Evolutionary conservation across 1,140 invertebrate genomes (phyloP).

Genomic region (Pygmarrhopalites habei): DNA sequence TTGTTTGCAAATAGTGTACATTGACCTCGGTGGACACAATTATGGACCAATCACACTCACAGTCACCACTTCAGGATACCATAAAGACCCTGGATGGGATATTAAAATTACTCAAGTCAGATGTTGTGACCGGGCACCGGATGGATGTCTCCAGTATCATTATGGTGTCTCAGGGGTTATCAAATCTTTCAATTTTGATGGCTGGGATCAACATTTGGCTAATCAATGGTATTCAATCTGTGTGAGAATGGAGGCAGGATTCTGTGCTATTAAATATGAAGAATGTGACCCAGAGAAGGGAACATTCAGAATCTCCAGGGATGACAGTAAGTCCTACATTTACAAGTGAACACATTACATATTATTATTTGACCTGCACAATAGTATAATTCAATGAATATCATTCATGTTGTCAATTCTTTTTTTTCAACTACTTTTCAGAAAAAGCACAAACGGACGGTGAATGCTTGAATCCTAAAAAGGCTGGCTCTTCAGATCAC

Average conservation of each 20-base stretch:
- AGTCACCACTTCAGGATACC: constrained; percentile 42
- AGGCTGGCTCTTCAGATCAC: constrained; percentile 39
- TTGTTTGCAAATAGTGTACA: constrained; percentile 40
- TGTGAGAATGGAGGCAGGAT: constrained; percentile 40
- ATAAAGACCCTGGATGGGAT: constrained; percentile 43
- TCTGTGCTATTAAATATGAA: constrained; percentile 42
- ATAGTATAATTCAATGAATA: too few relatives aligned
- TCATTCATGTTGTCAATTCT: too few relatives aligned
- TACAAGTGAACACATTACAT: neutral
- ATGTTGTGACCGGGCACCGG: constrained; percentile 41
- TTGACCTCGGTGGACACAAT: constrained; percentile 42
- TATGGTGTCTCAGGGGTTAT: constrained; percentile 40
- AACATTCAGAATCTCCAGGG: constrained; percentile 39
- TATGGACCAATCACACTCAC: constrained; percentile 41
- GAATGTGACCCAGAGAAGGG: constrained; percentile 40
- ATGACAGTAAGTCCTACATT: constrained; percentile 39
- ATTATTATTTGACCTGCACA: too few relatives aligned
- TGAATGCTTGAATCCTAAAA: constrained; percentile 39
- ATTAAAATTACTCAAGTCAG: constrained; percentile 41
- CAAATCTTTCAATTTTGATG: constrained; percentile 43
- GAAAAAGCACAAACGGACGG: constrained; percentile 40
- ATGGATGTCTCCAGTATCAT: constrained; percentile 43
- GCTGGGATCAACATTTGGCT: constrained; percentile 41
- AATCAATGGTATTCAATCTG: constrained; percentile 44
- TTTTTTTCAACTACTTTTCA: constrained; percentile 15